phyloP scores from a whole-genome alignment of 2,113 vertebrate genomes.

The Condylura cristata region DNA sequence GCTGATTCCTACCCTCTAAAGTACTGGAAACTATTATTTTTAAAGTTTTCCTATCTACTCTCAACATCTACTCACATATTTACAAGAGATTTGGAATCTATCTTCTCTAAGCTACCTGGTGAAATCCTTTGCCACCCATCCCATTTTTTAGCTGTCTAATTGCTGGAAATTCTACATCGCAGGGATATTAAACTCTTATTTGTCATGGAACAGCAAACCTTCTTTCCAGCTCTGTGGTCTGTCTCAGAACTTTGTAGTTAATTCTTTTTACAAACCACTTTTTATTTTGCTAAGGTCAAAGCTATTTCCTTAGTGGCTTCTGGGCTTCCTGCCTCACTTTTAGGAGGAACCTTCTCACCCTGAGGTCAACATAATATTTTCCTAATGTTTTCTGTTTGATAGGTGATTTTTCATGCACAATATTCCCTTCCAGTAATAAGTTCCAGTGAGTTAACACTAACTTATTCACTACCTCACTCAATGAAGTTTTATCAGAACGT shows the following conservation, averaged over 20 bases:
- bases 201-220: not conserved
- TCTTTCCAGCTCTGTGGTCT: not conserved
- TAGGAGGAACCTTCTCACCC: not conserved
- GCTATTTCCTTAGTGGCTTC: not conserved
- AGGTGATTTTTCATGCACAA: not conserved
- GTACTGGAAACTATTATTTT: not conserved
- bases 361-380: not conserved
- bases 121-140: not conserved
- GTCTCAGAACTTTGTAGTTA: not conserved
- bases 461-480: not conserved
- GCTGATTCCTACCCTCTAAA: not conserved
- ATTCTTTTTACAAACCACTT: not conserved
- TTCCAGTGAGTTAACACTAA: not conserved
- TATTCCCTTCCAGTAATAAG: constrained; percentile 11
- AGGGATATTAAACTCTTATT: not conserved
- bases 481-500: not conserved
- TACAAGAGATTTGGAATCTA: not conserved
- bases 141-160: not conserved
- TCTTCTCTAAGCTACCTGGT: not conserved
- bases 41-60: not conserved
- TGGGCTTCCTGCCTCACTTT: not conserved
- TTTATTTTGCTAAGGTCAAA: not conserved
- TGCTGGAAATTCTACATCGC: not conserved
- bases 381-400: constrained; percentile 7
- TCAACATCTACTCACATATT: not conserved